Conservation (phyloP, 2,113 vertebrate species). For the Pogona vitticeps region DNA sequence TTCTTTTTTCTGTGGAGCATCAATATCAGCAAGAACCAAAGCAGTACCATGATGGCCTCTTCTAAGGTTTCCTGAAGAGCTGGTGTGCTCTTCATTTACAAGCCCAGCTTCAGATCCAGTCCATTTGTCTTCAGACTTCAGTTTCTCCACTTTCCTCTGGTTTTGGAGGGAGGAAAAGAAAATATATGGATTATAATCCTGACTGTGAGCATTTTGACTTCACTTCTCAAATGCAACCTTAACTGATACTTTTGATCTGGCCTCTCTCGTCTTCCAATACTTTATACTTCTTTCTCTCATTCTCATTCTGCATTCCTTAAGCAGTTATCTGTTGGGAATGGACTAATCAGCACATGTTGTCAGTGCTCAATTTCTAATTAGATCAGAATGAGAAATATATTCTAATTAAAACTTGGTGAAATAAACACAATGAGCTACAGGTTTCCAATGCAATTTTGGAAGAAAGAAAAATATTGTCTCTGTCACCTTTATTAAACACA, state of each 20-base stretch:
- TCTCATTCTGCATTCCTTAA: not conserved
- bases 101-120: not conserved
- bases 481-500: not conserved
- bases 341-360: not conserved
- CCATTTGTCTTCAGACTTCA: not conserved
- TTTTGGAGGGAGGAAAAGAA: not conserved
- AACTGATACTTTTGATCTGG: not conserved
- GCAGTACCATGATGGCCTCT: no score
- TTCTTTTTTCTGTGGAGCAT: no score
- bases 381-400: not conserved
- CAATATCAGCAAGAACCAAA: no score
- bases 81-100: not conserved
- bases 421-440: not conserved
- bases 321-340: not conserved
- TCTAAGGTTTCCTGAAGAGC: no score
- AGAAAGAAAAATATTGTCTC: not conserved
- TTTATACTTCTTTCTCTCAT: not conserved
- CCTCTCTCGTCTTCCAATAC: not conserved
- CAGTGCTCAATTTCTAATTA: not conserved
- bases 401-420: not conserved
- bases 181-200: not conserved
- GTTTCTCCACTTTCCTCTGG: not conserved
- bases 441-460: not conserved
- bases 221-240: not conserved
- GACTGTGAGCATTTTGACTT: not conserved